Conservation (phyloP, 2,113 vertebrate species). For the Pelecanoides urinatrix region DNA sequence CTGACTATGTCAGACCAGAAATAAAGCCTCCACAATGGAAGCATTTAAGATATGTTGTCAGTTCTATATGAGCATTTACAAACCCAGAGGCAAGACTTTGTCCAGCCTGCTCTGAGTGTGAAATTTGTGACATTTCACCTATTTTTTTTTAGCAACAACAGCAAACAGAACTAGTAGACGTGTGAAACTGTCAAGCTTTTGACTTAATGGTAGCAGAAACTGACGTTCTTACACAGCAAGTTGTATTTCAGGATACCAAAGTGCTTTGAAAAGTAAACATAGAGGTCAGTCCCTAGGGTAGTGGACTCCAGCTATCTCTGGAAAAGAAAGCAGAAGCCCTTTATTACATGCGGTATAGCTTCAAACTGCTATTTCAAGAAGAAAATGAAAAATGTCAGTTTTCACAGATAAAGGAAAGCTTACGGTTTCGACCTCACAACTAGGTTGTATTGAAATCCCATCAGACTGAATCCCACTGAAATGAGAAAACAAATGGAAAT, state of each 20-base stretch:
- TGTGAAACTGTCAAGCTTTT: not conserved
- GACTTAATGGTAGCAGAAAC: not conserved
- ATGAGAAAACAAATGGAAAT: not conserved
- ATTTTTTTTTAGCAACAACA: not conserved
- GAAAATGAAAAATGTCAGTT: conserved; percentile 11
- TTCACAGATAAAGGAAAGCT: not conserved
- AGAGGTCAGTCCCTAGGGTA: not conserved
- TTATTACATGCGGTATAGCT: not conserved
- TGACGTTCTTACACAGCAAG: not conserved
- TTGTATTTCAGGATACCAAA: not conserved
- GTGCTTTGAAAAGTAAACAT: conserved; percentile 6
- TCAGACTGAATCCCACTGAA: not conserved
- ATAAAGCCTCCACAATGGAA: not conserved
- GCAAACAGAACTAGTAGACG: not conserved
- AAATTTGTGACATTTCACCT: not conserved
- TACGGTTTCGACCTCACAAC: not conserved
- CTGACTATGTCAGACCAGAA: not conserved
- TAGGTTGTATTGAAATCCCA: not conserved
- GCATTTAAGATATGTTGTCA: not conserved
- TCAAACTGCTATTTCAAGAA: not conserved
- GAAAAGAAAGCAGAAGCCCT: not conserved
- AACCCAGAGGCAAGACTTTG: not conserved
- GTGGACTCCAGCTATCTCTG: not conserved
- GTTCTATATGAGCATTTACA: not conserved
- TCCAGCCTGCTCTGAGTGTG: not conserved